Conservation (phyloP, 2,113 vertebrate genomes). For the Prinia subflava region DNA sequence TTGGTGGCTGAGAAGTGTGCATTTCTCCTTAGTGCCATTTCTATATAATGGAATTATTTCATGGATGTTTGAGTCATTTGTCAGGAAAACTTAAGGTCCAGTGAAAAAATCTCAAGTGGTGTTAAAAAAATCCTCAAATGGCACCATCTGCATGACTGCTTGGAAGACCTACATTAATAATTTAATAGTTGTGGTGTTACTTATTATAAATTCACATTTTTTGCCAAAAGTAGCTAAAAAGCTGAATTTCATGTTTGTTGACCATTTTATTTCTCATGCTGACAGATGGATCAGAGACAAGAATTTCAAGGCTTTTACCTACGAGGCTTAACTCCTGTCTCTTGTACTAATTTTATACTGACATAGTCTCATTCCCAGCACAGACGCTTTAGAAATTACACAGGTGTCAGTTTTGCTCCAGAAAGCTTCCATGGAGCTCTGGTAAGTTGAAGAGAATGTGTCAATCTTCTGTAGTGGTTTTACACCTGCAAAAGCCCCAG, state of each 20-base stretch:
- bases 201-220: background rate
- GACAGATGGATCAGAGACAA: background rate
- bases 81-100: background rate
- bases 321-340: background rate
- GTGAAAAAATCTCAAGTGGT: background rate
- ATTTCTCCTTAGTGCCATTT: background rate
- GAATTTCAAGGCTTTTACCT: background rate
- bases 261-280: background rate
- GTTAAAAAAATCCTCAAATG: background rate
- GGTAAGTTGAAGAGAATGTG: background rate
- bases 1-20: background rate
- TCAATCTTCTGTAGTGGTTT: background rate
- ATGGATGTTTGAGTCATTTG: background rate
- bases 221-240: background rate
- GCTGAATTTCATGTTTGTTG: background rate
- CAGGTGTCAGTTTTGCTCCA: background rate
- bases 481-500: constrained; percentile 13
- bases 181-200: background rate
- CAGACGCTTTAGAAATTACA: background rate
- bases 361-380: background rate
- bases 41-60: background rate
- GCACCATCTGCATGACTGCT: background rate
- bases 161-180: background rate
- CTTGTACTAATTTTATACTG: background rate
- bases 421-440: background rate